Evolutionary conservation across 2,888 invertebrate species (phyloP).

Genomic region (Limnephilus lunatus): DNA sequence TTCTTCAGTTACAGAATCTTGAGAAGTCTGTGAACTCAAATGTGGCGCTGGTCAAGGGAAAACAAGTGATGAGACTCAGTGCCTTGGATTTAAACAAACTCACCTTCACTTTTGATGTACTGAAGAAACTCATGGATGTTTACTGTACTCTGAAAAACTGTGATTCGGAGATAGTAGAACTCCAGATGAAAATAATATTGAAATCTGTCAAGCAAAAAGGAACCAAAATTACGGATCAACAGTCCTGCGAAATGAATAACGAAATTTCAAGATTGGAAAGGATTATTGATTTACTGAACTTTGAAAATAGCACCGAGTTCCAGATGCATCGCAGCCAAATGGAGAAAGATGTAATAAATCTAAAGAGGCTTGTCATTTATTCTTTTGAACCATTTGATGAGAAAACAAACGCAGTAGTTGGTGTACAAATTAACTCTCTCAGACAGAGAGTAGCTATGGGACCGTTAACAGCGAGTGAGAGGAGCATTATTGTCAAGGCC

Average conservation of each 20-base stretch:
- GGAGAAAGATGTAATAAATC: background rate
- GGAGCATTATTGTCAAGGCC: slow-evolving; percentile 77
- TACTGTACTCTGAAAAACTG: background rate
- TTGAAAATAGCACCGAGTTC: background rate
- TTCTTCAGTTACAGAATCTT: background rate
- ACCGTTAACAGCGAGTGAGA: slow-evolving; percentile 72
- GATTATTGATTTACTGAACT: background rate
- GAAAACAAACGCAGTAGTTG: background rate
- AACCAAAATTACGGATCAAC: background rate
- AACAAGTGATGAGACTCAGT: background rate
- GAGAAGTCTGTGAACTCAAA: background rate
- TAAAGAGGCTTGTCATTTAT: background rate
- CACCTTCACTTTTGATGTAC: background rate
- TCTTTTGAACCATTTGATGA: slow-evolving; percentile 30
- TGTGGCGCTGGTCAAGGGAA: background rate
- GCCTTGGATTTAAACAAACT: background rate
- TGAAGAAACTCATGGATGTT: background rate
- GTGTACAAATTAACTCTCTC: background rate
- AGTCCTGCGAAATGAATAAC: background rate
- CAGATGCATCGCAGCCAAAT: background rate
- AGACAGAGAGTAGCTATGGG: background rate
- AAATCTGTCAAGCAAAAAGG: background rate
- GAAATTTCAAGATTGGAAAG: slow-evolving; percentile 8
- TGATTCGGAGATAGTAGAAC: background rate
- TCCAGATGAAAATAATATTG: slow-evolving; percentile 21